Evolutionary conservation across 2,888 invertebrate species (phyloP).

Genomic region (Mythimna lalbum): DNA sequence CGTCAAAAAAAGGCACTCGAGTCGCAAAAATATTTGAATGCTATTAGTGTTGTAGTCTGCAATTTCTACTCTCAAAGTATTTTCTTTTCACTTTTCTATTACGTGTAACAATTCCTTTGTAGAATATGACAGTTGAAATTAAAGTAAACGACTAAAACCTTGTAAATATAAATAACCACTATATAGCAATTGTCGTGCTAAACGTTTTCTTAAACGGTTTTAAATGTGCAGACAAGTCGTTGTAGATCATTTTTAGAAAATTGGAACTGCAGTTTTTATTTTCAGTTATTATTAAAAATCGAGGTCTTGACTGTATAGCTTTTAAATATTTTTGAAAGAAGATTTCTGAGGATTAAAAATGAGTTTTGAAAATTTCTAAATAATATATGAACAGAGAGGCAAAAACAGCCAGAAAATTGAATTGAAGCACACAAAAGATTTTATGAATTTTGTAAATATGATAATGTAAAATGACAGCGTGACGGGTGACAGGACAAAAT

Average conservation of each 20-base stretch:
- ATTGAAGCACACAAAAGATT: too few species aligned
- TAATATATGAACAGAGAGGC: too few species aligned
- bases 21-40: neutral
- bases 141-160: conserved; percentile 18
- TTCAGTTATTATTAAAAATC: neutral
- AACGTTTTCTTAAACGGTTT: conserved; percentile 20
- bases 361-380: neutral
- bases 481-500: too few species aligned
- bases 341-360: too few species aligned
- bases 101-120: neutral
- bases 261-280: neutral
- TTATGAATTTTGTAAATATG: too few species aligned
- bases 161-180: conserved; percentile 9
- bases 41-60: neutral
- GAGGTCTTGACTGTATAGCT: neutral
- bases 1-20: too few species aligned
- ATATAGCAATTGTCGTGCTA: neutral
- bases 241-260: neutral
- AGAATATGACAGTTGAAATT: neutral
- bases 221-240: neutral
- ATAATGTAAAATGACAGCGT: too few species aligned
- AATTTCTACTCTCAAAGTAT: neutral
- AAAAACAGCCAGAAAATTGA: too few species aligned
- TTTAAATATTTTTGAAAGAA: neutral
- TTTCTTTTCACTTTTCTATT: neutral